Base-by-base conservation (phyloP, 2,888 invertebrate genomes). In the Stegophylla sp. region DNA sequence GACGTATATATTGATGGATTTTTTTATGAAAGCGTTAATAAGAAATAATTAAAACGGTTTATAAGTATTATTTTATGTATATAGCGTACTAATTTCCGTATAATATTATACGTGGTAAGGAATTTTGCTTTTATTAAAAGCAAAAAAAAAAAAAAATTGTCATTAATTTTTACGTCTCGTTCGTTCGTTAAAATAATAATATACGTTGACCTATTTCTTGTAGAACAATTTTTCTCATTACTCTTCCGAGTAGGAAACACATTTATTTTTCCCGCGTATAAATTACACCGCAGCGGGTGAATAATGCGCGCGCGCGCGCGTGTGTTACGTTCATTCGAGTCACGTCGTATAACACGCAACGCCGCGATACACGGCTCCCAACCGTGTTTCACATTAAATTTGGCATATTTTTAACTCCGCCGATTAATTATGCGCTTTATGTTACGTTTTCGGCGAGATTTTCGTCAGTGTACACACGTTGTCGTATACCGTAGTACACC, bases 261-360 rank as follows among this genome's bases (percentile, higher is more conserved):
- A 20, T 56, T 56, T 23, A 20, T 56, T 56, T 23, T 56, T n/a
- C n/a, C 34, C 34, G 7, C 34, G 34, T 51, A 17, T 51, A 15
- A 51, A 4, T 3, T 34, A 17, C 0, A 63, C 17, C 7, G 9
- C 61, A 28, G 23, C 20, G 56, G 53, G 20, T 12, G 20, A 20
- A n/a, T 12, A 20, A 41, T 41, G 7, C 34, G 34, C 7, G 34
- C 34, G 34, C n/a, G n/a, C n/a, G n/a, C n/a, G n/a, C n/a, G n/a
- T n/a, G n/a, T n/a, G n/a, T n/a, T n/a, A n/a, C 41, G n/a, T 61
- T 41, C n/a, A 63, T 63, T 63, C 41, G 12, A 63, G 41, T 41
- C 63, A n/a, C 41, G 41, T 63, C 41, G 41, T 63, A 41, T 63
- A 17, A 63, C 13, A 34, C n/a, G n/a, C n/a, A 34, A 34, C 5